Base-by-base conservation (phyloP, 2,888 invertebrate genomes). In the Hirtodrosophila duncani region DNA sequence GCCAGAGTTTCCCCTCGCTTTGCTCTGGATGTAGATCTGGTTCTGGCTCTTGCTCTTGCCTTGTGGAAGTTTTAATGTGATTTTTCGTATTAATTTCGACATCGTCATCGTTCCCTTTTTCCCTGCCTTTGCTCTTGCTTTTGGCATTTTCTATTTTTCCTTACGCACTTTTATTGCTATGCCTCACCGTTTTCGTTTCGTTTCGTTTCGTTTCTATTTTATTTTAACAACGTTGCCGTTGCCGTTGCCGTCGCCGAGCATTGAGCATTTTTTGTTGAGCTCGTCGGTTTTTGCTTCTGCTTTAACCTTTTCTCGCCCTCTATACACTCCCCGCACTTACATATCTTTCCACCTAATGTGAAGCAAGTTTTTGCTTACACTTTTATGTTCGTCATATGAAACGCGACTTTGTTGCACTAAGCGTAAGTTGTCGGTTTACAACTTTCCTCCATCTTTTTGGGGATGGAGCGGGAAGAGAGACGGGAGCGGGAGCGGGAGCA, bases 31-130 rank as follows among this genome's bases (percentile, higher is more conserved):
- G 14, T 24, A 9, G 21, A 27, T 24, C 21, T 33, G n/a, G n/a
- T n/a, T n/a, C n/a, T n/a, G n/a, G n/a, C n/a, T n/a, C 50, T 27
- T 42, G 6, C 36, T 46, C 26, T 31, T 34, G 58, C 36, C 56
- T 52, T 59, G 50, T 71, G 57, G 61, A 74, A 74, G 77, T 74
- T 74, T 74, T 74, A 74, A 74, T 74, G 77, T 77, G 72, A 74
- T 77, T 70, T 70, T 72, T 77, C 68, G 74, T 70, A 77, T 74
- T 74, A 74, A 74, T 74, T 74, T 74, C 72, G 77, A 66, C 77
- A 72, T 74, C 75, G 72, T 75, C 77, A 72, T 74, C 67, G 67
- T 67, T 67, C 52, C 58, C 61, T 42, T 57, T 49, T 34, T 33
- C 30, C 7, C 31, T 26, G 20, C 43, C 31, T 23, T 20, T 46